Conservation (phyloP, 2,888 invertebrate species). For the Orthosia incerta region DNA sequence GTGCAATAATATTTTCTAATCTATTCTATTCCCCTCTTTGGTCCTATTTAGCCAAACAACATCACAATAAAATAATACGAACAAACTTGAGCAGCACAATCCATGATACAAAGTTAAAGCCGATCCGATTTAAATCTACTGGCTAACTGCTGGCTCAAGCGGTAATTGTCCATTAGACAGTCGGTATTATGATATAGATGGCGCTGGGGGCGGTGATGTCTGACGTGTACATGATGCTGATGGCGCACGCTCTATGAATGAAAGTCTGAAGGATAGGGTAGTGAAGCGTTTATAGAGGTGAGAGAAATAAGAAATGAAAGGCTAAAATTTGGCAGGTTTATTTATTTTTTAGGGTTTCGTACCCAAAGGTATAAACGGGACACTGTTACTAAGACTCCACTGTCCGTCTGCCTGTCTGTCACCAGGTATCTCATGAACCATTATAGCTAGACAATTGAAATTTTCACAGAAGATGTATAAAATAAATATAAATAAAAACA, state of each 20-base stretch:
- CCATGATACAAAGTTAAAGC: slow-evolving; percentile 31
- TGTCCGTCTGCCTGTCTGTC: too few species aligned
- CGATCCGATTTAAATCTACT: slow-evolving; percentile 23
- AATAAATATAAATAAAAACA: too few species aligned
- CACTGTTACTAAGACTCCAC: too few species aligned
- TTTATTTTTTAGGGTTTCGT: neutral
- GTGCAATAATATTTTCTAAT: too few species aligned
- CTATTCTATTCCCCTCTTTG: too few species aligned
- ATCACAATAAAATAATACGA: slow-evolving; percentile 3
- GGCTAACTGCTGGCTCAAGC: slow-evolving; percentile 9
- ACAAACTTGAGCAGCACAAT: neutral
- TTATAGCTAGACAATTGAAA: too few species aligned
- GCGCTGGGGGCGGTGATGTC: slow-evolving; percentile 8
- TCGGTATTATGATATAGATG: slow-evolving; percentile 41
- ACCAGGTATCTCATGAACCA: too few species aligned
- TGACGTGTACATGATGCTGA: neutral
- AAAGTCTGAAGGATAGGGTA: neutral
- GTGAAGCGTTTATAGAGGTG: neutral
- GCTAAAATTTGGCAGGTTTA: neutral
- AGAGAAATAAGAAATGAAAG: neutral
- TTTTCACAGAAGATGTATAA: too few species aligned
- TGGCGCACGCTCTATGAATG: neutral
- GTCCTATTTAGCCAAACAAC: neutral
- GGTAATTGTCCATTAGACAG: slow-evolving; percentile 38
- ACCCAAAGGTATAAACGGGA: too few species aligned